Conservation (phyloP, 2,113 vertebrate genomes). For the Balaenoptera acutorostrata region DNA sequence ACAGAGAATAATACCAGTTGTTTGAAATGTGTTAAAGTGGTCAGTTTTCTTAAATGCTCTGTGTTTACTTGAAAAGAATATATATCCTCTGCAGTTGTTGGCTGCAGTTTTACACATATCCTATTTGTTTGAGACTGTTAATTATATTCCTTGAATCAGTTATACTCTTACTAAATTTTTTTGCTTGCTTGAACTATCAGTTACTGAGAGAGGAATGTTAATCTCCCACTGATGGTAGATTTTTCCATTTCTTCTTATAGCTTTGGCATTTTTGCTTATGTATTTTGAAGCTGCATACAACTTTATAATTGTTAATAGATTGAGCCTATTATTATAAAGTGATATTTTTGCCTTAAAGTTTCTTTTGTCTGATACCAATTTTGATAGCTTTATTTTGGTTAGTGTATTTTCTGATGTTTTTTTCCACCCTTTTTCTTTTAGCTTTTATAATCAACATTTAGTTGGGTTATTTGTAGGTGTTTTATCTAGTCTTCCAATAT, state of each 20-base stretch:
- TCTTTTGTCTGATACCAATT: background rate
- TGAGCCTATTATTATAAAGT: background rate
- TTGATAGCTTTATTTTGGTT: background rate
- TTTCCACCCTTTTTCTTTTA: background rate
- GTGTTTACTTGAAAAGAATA: background rate
- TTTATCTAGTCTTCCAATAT: background rate
- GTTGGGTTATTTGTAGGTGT: background rate
- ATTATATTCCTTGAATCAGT: background rate
- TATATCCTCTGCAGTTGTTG: background rate
- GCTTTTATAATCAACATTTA: background rate
- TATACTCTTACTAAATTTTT: background rate
- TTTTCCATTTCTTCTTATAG: background rate
- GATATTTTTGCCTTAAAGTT: background rate
- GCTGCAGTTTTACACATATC: background rate
- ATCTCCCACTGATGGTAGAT: background rate
- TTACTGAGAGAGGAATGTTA: background rate
- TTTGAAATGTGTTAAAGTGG: background rate
- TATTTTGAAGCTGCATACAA: background rate
- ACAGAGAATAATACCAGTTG: background rate
- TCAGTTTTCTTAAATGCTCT: background rate
- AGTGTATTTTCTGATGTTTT: background rate
- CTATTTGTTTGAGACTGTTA: background rate
- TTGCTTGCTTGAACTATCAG: background rate
- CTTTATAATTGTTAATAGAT: background rate
- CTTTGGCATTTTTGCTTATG: background rate